These are phyloP conservation scores for Plodia interpunctella DNA, from an alignment of 1,140 invertebrate species.

Conservation along the genomic window DNA sequence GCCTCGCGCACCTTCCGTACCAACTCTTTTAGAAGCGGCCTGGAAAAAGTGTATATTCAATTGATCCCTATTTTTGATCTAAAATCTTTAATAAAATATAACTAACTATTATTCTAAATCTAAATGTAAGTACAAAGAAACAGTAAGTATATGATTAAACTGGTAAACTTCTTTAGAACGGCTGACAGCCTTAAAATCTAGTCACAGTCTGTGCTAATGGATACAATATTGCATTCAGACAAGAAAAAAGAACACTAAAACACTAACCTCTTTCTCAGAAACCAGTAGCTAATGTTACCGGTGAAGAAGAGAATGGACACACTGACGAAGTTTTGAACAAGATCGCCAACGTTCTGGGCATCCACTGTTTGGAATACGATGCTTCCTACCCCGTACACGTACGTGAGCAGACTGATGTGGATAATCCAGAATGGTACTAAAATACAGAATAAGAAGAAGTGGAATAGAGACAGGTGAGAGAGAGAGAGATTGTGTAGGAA, in stretches of 20 bases:
- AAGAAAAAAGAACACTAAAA: background rate
- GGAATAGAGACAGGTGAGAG: too few species aligned
- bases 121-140: too few species aligned
- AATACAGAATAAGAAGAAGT: background rate
- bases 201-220: too few species aligned
- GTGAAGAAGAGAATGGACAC: constrained; percentile 37
- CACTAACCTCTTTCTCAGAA: constrained; percentile 40
- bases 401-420: constrained; percentile 38
- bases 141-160: too few species aligned
- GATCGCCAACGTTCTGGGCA: constrained; percentile 34
- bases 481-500: too few species aligned
- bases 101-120: too few species aligned
- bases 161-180: too few species aligned
- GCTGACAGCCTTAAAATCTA: too few species aligned
- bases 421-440: constrained; percentile 50
- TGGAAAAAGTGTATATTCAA: constrained; percentile 14
- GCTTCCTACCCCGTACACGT: constrained; percentile 46
- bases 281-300: constrained; percentile 49
- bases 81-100: too few species aligned
- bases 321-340: constrained; percentile 49
- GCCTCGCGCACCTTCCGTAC: constrained; percentile 33
- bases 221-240: too few species aligned
- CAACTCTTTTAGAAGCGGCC: constrained; percentile 31
- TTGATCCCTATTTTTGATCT: background rate
- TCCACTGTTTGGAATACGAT: constrained; percentile 40